These are phyloP conservation scores for Protaetia brevitarsis DNA, from an alignment of 1,140 invertebrate species.

Conservation along the genomic window DNA sequence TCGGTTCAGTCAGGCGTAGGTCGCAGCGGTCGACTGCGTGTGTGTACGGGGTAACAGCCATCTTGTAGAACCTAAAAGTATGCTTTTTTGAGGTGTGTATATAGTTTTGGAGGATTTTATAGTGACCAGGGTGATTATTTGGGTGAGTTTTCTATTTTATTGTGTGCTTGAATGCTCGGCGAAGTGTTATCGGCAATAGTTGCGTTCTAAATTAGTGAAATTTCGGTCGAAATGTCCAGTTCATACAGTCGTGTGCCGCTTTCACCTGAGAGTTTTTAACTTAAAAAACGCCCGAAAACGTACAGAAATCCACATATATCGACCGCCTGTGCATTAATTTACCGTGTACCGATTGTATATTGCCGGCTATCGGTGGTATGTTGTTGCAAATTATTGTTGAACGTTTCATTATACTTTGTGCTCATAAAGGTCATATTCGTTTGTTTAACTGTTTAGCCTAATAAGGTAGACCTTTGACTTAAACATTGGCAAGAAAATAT, in stretches of 20 bases:
- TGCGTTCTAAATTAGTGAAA: conserved; percentile 14
- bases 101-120: conserved; percentile 44
- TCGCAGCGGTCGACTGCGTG: conserved; percentile 33
- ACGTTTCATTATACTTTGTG: conserved; percentile 21
- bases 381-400: not conserved
- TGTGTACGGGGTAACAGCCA: conserved; percentile 48
- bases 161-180: not conserved
- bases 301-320: not conserved
- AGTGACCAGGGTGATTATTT: conserved; percentile 44
- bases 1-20: not conserved
- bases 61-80: conserved; percentile 50
- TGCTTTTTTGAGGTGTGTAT: conserved; percentile 51
- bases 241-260: conserved; percentile 19
- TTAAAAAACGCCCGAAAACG: conserved; percentile 14
- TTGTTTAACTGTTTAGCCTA: conserved; percentile 37
- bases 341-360: not conserved
- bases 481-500: conserved; percentile 26
- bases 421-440: conserved; percentile 40
- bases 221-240: conserved; percentile 16
- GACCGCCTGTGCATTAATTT: not conserved
- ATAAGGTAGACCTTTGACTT: conserved; percentile 40
- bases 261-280: conserved; percentile 25
- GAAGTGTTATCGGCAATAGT: conserved; percentile 22
- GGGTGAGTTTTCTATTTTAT: conserved; percentile 43
- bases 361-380: not conserved